Evolutionary conservation across 1,140 invertebrate species (phyloP).

Genomic region (Gonatopus flavifemur): DNA sequence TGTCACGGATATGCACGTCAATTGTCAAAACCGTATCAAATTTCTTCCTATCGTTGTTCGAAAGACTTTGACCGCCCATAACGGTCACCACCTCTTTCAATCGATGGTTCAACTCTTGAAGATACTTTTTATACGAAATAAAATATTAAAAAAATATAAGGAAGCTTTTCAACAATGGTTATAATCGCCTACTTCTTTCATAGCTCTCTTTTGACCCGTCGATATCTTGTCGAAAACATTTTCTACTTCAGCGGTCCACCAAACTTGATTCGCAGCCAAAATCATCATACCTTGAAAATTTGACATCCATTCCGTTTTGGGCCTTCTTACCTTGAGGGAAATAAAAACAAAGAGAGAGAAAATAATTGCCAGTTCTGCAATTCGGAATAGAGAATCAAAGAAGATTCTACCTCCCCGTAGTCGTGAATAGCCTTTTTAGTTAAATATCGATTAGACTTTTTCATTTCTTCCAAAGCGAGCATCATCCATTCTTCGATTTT

Average conservation of each 20-base stretch:
- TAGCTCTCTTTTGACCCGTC: conserved; percentile 77
- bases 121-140: conserved; percentile 56
- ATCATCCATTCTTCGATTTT: conserved; percentile 92
- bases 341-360: too few species aligned
- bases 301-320: conserved; percentile 81
- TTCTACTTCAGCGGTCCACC: conserved; percentile 94
- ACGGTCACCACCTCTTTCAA: conserved; percentile 83
- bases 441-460: conserved; percentile 77
- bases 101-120: conserved; percentile 76
- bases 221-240: conserved; percentile 79
- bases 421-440: conserved; percentile 86
- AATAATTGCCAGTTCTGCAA: too few species aligned
- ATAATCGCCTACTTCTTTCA: conserved; percentile 71
- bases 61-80: conserved; percentile 74
- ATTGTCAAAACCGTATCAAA: conserved; percentile 86
- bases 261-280: conserved; percentile 82
- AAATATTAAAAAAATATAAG: neutral
- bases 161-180: neutral
- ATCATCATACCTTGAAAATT: conserved; percentile 88
- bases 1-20: conserved; percentile 87
- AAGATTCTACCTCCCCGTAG: conserved; percentile 78
- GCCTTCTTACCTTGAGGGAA: conserved; percentile 41
- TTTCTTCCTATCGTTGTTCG: conserved; percentile 81
- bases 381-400: conserved; percentile 56
- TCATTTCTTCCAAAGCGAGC: conserved; percentile 79